Percentiles rank a stretch among this genome's conserved stretches.
Evolutionary conservation across 2,113 vertebrate species (phyloP).

Genomic region (Shinisaurus crocodilurus): DNA sequence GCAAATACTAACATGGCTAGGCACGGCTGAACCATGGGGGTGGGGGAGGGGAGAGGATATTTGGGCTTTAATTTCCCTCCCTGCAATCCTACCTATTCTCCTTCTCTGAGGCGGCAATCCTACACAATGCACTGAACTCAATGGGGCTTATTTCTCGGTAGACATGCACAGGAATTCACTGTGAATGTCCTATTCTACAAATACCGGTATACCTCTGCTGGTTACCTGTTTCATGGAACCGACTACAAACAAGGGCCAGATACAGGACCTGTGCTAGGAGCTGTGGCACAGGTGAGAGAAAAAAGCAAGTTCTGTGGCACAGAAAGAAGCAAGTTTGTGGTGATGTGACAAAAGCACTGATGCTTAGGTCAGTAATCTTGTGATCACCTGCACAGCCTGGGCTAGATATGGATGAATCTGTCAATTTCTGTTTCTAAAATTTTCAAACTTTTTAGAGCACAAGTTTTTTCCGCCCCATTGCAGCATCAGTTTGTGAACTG

Average conservation of each 20-base stretch:
- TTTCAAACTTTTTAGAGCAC: too few relatives aligned
- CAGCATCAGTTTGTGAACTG: too few relatives aligned
- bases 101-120: background rate
- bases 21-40: background rate
- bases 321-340: background rate
- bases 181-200: background rate
- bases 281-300: rapidly evolving
- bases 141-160: background rate
- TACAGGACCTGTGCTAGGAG: background rate
- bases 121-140: background rate
- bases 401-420: too few relatives aligned
- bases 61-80: background rate
- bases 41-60: background rate
- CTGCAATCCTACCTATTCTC: background rate
- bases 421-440: too few relatives aligned
- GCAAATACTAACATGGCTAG: background rate
- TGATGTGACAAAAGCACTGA: background rate
- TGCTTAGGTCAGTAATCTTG: background rate
- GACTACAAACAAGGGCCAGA: background rate
- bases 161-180: background rate
- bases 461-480: too few relatives aligned
- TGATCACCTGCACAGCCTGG: background rate
- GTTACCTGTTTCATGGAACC: too few relatives aligned
- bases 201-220: background rate
- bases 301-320: too few relatives aligned